Conservation (phyloP, 2,797 vertebrate genomes). For the Hypotaenidia philippensis region DNA sequence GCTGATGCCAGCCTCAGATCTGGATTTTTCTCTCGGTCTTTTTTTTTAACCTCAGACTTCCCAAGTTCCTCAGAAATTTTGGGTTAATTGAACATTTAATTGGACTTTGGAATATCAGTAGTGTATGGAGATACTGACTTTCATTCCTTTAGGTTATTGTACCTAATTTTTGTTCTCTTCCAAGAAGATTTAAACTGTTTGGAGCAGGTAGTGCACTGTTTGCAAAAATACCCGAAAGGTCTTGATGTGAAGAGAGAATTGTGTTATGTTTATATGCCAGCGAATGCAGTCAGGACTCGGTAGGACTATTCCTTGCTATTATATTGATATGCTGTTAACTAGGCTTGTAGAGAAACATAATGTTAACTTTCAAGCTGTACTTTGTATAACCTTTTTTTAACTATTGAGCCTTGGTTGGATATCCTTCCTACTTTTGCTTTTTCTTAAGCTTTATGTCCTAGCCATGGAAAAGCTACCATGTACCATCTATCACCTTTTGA, state of each 20-base stretch:
- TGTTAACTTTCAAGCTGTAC: background rate
- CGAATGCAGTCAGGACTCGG: background rate
- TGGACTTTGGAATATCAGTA: background rate
- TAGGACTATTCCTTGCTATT: background rate
- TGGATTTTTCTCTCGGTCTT: slow-evolving; percentile 31
- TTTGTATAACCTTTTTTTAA: background rate
- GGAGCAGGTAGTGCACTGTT: background rate
- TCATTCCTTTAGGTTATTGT: slow-evolving; percentile 31
- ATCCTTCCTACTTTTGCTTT: background rate
- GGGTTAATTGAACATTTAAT: slow-evolving; percentile 8
- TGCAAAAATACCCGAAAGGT: background rate
- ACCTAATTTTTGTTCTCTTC: slow-evolving; percentile 13
- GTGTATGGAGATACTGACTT: background rate
- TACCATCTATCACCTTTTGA: background rate
- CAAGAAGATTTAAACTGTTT: background rate
- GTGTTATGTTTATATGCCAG: background rate
- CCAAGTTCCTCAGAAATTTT: slow-evolving; percentile 14
- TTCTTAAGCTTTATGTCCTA: background rate
- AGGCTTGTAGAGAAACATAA: background rate
- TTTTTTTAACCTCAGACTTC: slow-evolving; percentile 42
- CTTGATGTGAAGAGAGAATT: background rate
- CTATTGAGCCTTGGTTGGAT: background rate
- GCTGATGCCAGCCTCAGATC: slow-evolving; percentile 58
- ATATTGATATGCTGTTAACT: background rate
- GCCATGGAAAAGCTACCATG: background rate